phyloP scores from a whole-genome alignment of 1,140 invertebrate species.

The Venustaconcha ellipsiformis region DNA sequence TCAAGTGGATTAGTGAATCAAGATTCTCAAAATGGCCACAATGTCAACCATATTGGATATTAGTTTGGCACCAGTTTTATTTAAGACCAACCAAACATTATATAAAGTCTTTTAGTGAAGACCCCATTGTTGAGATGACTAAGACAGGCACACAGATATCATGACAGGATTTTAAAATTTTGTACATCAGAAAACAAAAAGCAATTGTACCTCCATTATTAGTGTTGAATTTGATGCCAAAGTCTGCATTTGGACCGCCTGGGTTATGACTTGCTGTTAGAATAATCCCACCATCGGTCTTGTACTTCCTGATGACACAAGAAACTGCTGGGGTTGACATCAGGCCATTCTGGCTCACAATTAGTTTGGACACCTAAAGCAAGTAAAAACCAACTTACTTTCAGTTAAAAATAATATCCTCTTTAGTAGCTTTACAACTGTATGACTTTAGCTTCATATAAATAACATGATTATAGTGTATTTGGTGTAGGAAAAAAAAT shows the following conservation, averaged over 20 bases:
- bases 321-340: conserved; percentile 98
- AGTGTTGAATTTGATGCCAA: conserved; percentile 99
- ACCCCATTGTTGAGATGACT: too few relatives aligned
- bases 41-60: too few relatives aligned
- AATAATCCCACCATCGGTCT: conserved; percentile 91
- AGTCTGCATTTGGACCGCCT: conserved; percentile 96
- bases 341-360: conserved; percentile 94
- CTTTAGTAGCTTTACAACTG: neutral
- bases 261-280: conserved; percentile 99
- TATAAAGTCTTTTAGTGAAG: too few relatives aligned
- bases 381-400: neutral
- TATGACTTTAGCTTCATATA: neutral
- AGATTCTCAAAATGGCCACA: too few relatives aligned
- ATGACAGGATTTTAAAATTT: too few relatives aligned
- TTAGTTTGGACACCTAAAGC: conserved; percentile 82
- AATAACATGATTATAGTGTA: neutral
- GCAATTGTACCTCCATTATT: conserved; percentile 84
- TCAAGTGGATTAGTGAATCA: too few relatives aligned
- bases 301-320: conserved; percentile 89
- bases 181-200: neutral
- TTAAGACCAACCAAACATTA: too few relatives aligned
- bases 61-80: too few relatives aligned
- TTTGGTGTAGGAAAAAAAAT: too few relatives aligned
- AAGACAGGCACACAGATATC: too few relatives aligned
- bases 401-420: neutral